Evolutionary conservation across 2,113 vertebrate genomes (phyloP).

Genomic region (Crotalus viridis): DNA sequence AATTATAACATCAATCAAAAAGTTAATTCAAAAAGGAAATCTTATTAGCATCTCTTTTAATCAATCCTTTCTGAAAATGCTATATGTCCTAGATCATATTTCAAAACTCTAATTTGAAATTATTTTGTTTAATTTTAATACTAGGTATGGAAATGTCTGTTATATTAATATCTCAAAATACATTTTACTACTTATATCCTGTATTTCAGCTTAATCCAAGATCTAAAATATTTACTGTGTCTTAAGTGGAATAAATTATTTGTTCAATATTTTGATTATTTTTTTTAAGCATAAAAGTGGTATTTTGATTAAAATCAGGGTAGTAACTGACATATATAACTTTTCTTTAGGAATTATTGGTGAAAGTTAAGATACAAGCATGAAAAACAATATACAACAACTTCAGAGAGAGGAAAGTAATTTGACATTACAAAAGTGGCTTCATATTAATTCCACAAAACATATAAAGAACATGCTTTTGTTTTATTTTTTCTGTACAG

Average conservation of each 20-base stretch:
- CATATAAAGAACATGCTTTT: background rate
- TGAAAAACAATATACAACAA: conserved; percentile 48
- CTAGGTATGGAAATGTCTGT: conserved; percentile 47
- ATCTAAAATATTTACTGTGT: conserved; percentile 61
- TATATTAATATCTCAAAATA: conserved; percentile 56
- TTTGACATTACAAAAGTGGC: conserved; percentile 5
- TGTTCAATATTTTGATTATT: conserved; percentile 53
- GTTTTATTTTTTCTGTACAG: background rate
- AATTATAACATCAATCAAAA: background rate
- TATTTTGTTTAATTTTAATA: conserved; percentile 55
- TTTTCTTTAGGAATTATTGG: conserved; percentile 46
- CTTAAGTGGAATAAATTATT: conserved; percentile 60
- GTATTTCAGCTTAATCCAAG: conserved; percentile 63
- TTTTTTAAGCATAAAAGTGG: conserved; percentile 57
- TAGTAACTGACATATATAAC: conserved; percentile 52
- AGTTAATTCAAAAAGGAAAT: background rate
- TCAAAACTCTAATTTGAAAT: conserved; percentile 51
- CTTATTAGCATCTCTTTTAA: background rate
- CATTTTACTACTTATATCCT: conserved; percentile 62
- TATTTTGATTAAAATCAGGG: conserved; percentile 59
- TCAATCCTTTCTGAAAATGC: conserved; percentile 42
- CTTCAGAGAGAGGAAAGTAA: conserved; percentile 39
- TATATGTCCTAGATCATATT: conserved; percentile 38
- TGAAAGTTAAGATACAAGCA: conserved; percentile 47
- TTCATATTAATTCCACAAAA: conserved; percentile 6